Conservation (phyloP, 2,113 vertebrate species). For the Psephotus haematonotus region DNA sequence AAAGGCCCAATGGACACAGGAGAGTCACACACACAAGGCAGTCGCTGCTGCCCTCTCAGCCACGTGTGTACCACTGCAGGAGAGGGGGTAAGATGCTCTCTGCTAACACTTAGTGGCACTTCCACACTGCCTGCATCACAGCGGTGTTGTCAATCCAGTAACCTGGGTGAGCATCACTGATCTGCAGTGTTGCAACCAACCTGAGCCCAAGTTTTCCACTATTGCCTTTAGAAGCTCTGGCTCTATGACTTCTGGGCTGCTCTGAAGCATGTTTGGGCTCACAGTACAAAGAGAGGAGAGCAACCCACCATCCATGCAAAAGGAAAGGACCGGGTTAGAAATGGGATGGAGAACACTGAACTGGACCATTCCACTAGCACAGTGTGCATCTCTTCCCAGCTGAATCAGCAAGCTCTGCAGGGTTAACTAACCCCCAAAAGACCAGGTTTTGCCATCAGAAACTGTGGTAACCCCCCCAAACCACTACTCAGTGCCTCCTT, state of each 20-base stretch:
- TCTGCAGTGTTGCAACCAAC: too few species aligned
- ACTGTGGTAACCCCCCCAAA: fast-evolving
- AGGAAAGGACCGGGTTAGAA: background rate
- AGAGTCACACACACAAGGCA: background rate
- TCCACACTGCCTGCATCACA: background rate
- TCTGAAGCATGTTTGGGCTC: background rate
- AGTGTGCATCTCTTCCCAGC: background rate
- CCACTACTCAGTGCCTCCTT: background rate
- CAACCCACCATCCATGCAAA: fast-evolving
- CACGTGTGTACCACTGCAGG: background rate
- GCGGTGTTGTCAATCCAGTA: fast-evolving
- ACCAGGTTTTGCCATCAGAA: background rate
- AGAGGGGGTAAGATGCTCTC: background rate
- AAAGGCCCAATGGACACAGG: background rate
- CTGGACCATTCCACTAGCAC: too few species aligned
- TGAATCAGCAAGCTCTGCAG: background rate
- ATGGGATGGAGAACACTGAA: background rate
- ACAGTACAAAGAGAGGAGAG: background rate
- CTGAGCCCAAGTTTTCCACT: background rate
- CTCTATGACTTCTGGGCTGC: background rate
- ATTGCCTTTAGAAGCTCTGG: background rate
- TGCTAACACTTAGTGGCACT: background rate
- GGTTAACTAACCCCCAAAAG: background rate
- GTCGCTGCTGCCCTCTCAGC: background rate
- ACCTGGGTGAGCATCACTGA: background rate